Evolutionary conservation across 2,113 vertebrate species (phyloP).

Genomic region (Panurus biarmicus): DNA sequence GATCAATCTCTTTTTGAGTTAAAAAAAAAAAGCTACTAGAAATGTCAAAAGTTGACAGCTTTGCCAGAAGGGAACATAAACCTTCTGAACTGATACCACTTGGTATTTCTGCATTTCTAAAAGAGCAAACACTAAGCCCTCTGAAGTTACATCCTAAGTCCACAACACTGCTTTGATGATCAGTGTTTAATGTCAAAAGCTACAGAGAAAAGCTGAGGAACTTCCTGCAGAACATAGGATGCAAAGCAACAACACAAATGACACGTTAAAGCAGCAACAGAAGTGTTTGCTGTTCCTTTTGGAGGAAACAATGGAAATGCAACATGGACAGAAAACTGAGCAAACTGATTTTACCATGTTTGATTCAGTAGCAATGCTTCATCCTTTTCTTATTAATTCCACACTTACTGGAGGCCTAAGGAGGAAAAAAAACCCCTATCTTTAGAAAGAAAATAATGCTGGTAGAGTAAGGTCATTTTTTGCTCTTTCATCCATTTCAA

Average conservation of each 20-base stretch:
- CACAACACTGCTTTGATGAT: not conserved
- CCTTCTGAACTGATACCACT: not conserved
- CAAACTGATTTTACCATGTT: not conserved
- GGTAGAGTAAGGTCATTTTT: not conserved
- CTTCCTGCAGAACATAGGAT: not conserved
- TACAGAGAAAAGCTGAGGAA: not conserved
- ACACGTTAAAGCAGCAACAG: not conserved
- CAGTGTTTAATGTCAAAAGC: not conserved
- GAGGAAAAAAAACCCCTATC: fast-evolving
- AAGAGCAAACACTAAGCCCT: not conserved
- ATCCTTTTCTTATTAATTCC: not conserved
- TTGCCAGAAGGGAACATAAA: not conserved
- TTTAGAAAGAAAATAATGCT: not conserved
- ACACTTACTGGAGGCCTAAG: not conserved
- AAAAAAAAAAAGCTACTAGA: not conserved
- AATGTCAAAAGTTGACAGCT: not conserved
- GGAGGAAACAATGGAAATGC: not conserved
- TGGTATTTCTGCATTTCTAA: not conserved
- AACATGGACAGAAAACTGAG: not conserved
- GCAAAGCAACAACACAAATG: not conserved
- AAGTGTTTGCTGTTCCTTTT: not conserved
- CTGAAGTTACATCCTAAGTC: not conserved
- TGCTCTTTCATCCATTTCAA: not conserved
- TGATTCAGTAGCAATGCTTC: not conserved
- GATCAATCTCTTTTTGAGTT: not conserved